Evolutionary conservation across 2,888 invertebrate genomes (phyloP).

Genomic region (Hoplodrina ambigua): DNA sequence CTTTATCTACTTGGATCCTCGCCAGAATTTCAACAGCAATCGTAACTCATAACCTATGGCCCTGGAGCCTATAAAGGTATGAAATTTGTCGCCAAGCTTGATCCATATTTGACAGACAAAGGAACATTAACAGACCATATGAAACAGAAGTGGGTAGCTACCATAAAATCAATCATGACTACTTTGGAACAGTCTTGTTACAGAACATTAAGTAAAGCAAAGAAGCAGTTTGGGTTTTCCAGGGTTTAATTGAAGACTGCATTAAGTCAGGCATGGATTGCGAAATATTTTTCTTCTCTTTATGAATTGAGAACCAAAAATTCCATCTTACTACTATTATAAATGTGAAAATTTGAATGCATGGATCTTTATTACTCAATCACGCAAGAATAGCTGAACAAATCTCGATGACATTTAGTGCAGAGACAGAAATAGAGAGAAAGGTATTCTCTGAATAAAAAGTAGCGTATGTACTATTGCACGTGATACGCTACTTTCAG

Average conservation of each 20-base stretch:
- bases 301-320: no score
- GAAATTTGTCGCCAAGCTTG: constrained; percentile 32
- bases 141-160: constrained; percentile 21
- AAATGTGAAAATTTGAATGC: no score
- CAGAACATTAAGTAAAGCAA: constrained; percentile 3
- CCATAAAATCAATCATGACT: constrained; percentile 40
- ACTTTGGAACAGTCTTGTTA: constrained; percentile 16
- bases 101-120: constrained; percentile 56
- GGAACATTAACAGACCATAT: constrained; percentile 48
- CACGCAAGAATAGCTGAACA: no score
- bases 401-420: no score
- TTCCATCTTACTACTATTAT: not conserved
- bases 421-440: no score
- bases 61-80: constrained; percentile 25
- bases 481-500: no score
- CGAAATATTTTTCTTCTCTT: no score
- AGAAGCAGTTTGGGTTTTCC: not conserved
- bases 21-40: constrained; percentile 45
- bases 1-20: constrained; percentile 46
- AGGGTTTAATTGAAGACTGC: not conserved
- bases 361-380: no score
- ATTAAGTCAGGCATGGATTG: not conserved
- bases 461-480: no score
- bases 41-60: constrained; percentile 39
- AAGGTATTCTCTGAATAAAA: no score